Evolutionary conservation across 2,888 invertebrate genomes (phyloP).

Genomic region (Polydrusus cervinus): DNA sequence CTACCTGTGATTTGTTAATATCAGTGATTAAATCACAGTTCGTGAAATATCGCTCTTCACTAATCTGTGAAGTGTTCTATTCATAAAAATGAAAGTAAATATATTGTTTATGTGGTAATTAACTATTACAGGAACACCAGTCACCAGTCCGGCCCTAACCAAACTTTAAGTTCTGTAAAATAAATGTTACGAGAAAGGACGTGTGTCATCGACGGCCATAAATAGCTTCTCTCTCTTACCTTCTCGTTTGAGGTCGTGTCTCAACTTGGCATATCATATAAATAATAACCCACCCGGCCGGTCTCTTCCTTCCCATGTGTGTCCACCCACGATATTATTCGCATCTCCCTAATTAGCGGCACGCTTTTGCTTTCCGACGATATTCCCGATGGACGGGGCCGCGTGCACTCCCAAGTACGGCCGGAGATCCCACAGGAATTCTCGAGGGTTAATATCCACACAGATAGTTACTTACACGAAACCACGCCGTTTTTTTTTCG

Average conservation of each 20-base stretch:
- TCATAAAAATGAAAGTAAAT: no score
- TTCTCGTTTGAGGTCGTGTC: not conserved
- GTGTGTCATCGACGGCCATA: no score
- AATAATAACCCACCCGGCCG: not conserved
- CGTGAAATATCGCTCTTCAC: no score
- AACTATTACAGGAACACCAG: no score
- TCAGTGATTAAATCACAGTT: no score
- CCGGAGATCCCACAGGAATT: conserved; percentile 47
- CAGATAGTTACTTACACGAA: conserved; percentile 48
- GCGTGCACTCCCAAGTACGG: conserved; percentile 43
- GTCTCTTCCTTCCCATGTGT: conserved; percentile 6
- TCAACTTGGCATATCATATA: not conserved
- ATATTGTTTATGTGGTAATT: no score
- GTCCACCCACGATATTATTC: conserved; percentile 12
- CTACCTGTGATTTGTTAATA: no score
- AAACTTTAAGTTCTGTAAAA: no score
- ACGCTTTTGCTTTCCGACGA: conserved; percentile 22
- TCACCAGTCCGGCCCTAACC: no score
- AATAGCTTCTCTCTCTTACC: no score
- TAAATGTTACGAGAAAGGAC: no score
- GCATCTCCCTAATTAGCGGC: conserved; percentile 25
- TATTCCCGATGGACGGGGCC: conserved; percentile 18
- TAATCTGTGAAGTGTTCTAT: no score
- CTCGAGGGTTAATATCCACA: conserved; percentile 37
- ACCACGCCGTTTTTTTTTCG: conserved; percentile 25